phyloP scores from a whole-genome alignment of 2,797 vertebrate genomes.

The Adrianichthys oophorus region DNA sequence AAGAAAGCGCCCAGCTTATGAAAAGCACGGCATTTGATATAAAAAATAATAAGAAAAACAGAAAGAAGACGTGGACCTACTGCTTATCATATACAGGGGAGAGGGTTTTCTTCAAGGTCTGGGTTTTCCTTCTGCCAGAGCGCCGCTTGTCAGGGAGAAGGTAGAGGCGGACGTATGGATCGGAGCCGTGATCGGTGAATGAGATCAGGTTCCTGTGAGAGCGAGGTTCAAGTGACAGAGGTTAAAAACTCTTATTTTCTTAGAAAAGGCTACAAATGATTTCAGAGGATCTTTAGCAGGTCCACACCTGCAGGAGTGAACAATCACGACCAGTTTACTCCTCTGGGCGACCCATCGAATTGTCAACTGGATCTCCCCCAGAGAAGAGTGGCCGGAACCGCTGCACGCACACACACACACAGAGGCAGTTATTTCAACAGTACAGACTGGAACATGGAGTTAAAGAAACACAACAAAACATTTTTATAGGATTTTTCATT shows the following conservation, averaged over 20 bases:
- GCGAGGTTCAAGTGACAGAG: neutral
- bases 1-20: neutral
- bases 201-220: constrained; percentile 88
- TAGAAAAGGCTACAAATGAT: fast-evolving
- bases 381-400: constrained; percentile 84
- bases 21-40: neutral
- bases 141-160: constrained; percentile 94
- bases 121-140: constrained; percentile 94
- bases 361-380: constrained; percentile 93
- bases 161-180: constrained; percentile 94
- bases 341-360: constrained; percentile 91
- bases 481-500: no score
- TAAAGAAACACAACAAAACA: no score
- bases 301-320: constrained; percentile 89
- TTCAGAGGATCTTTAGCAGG: neutral
- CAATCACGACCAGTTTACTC: constrained; percentile 92
- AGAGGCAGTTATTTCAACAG: no score
- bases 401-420: constrained; percentile 57
- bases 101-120: constrained; percentile 88
- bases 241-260: no score
- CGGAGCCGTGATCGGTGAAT: constrained; percentile 89
- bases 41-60: fast-evolving
- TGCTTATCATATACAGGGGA: constrained; percentile 92
- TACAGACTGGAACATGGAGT: no score
- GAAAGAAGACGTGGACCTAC: constrained; percentile 65